Base-by-base conservation (phyloP, 1,140 invertebrate genomes). In the Bombus turneri region DNA sequence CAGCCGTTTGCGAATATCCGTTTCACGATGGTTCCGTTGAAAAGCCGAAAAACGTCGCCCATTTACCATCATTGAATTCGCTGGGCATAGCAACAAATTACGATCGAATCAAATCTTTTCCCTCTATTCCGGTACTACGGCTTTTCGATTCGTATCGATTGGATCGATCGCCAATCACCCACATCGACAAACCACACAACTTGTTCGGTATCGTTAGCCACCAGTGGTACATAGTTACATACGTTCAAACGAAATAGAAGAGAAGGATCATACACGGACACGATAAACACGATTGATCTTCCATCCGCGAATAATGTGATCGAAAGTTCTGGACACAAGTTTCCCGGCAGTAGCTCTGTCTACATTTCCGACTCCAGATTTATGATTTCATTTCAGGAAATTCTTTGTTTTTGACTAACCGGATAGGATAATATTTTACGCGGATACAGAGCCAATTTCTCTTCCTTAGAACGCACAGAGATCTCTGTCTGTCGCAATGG, bases 361-460 rank as follows among this genome's bases (percentile, higher is more conserved):
- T 25, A 53, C 37, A n/a, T 28, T 18, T 34, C 59, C 28, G 68
- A 31, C 28, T 66, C 31, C 43, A 81, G 68, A 89, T 89, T 88
- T 86, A 86, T 47, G 66, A 71, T 69, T 73, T 79, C 74, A 43
- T 74, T 75, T 28, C n/a, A 28, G 22, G 43, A 53, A 22, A 28
- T 22, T 47, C 59, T 81, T 81, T 62, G 31, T 43, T 59, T 73
- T 41, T 37, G 43, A 62, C 68, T 74, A 34, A 18, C 12, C 43
- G 37, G 15, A 74, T 64, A 18, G 41, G 25, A 86, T 88, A 79
- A 75, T 88, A 88, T 88, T 88, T 89, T 88, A 88, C 47, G 39
- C 39, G 25, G 22, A 37, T 64, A n/a, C 47, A 13, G 22, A 53
- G 13, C 22, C 12, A 25, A 66, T 66, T 66, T 66, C 59, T 34